A percentile compares a stretch with the other conserved stretches of the same genome.
phyloP scores from a whole-genome alignment of 2,113 vertebrate species.

The Oreochromis tanganicae region DNA sequence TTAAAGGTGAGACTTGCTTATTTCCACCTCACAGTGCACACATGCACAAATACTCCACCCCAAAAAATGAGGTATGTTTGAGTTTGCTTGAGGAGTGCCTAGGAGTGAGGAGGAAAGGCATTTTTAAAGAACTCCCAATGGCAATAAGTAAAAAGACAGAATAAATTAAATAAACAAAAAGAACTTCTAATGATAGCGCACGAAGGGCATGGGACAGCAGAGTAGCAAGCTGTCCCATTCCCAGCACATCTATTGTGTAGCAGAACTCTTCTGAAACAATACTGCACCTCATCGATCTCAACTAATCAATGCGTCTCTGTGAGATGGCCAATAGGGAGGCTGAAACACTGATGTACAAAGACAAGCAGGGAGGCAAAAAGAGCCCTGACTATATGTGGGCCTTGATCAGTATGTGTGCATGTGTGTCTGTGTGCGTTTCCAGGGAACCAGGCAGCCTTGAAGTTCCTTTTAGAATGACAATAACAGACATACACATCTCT shows the following conservation, averaged over 20 bases:
- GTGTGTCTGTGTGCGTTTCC: background rate
- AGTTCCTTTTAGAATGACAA: slow-evolving; percentile 39
- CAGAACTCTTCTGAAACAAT: slow-evolving; percentile 50
- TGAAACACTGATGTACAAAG: slow-evolving; percentile 26
- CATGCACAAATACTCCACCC: background rate
- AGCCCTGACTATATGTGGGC: background rate
- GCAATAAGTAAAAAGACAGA: background rate
- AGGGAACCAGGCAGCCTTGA: slow-evolving; percentile 30
- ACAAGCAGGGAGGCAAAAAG: slow-evolving; percentile 10
- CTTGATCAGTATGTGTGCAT: background rate
- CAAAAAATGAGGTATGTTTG: background rate
- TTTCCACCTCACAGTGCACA: background rate
- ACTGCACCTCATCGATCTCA: slow-evolving; percentile 40
- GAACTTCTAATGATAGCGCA: background rate
- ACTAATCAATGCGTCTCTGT: slow-evolving; percentile 48
- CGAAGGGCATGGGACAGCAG: background rate
- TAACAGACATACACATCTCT: slow-evolving; percentile 15
- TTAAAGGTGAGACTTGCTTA: slow-evolving; percentile 28
- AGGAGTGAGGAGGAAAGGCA: background rate
- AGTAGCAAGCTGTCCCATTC: background rate
- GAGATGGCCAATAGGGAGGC: slow-evolving; percentile 19
- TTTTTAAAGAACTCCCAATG: background rate
- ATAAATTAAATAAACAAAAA: background rate
- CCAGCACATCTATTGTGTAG: background rate
- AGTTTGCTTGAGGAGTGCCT: background rate